phyloP scores from a whole-genome alignment of 2,113 vertebrate genomes.

The Jaculus jaculus region DNA sequence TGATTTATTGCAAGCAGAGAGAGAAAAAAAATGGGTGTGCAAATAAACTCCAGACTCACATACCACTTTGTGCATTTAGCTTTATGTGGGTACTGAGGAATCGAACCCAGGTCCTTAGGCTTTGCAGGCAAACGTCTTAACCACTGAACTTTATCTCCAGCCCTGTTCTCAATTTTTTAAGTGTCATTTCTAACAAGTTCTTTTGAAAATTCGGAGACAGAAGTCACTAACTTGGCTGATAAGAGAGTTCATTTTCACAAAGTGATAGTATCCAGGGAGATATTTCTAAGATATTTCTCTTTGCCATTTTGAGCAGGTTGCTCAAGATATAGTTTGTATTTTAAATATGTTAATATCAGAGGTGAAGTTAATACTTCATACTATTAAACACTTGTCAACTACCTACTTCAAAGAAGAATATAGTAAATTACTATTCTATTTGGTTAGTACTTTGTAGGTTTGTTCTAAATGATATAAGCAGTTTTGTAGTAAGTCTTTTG shows the following conservation, averaged over 20 bases:
- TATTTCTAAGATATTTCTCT: not conserved
- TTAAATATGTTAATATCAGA: conserved; percentile 38
- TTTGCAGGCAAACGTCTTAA: too few species aligned
- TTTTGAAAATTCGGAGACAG: conserved; percentile 23
- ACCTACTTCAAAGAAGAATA: conserved; percentile 27
- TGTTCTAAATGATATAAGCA: conserved; percentile 19
- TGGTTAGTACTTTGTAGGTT: conserved; percentile 21
- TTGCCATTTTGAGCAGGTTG: conserved; percentile 39
- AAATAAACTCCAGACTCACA: too few species aligned
- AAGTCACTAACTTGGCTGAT: not conserved
- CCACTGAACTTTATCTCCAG: too few species aligned
- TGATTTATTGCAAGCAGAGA: too few species aligned
- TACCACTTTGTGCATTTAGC: too few species aligned
- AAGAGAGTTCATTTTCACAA: conserved; percentile 24
- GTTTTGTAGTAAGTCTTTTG: conserved; percentile 20
- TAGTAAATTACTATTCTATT: not conserved
- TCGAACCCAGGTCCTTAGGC: too few species aligned
- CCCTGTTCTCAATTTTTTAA: not conserved
- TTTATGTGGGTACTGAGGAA: too few species aligned
- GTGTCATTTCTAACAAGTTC: not conserved
- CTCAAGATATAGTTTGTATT: not conserved
- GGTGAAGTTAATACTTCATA: conserved; percentile 24
- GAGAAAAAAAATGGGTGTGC: too few species aligned
- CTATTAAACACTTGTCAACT: not conserved
- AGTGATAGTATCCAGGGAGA: conserved; percentile 14